phyloP scores from a whole-genome alignment of 2,888 invertebrate genomes.

The Poecilobothrus nobilitatus region DNA sequence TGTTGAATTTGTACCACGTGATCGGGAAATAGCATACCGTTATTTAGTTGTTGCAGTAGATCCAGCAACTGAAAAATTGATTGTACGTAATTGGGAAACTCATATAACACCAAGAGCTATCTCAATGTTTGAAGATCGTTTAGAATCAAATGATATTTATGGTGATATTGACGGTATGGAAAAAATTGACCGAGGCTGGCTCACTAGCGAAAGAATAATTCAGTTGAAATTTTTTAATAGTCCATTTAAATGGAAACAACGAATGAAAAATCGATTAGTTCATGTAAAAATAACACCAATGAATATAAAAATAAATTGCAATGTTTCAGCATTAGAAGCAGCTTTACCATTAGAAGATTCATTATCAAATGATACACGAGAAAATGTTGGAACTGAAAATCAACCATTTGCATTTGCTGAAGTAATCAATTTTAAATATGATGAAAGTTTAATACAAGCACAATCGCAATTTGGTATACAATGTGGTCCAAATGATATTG shows the following conservation, averaged over 20 bases:
- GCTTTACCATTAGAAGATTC: slow-evolving; percentile 51
- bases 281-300: slow-evolving; percentile 69
- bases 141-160: slow-evolving; percentile 50
- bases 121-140: slow-evolving; percentile 37
- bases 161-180: slow-evolving; percentile 54
- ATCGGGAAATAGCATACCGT: slow-evolving; percentile 60
- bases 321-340: slow-evolving; percentile 27
- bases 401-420: slow-evolving; percentile 47
- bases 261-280: slow-evolving; percentile 57
- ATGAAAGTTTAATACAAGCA: slow-evolving; percentile 54
- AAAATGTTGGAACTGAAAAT: slow-evolving; percentile 45
- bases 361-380: slow-evolving; percentile 50
- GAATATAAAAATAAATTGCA: slow-evolving; percentile 50
- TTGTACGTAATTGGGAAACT: slow-evolving; percentile 75
- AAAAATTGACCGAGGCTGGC: slow-evolving; percentile 71
- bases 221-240: slow-evolving; percentile 76
- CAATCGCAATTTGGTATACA: slow-evolving; percentile 79
- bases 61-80: slow-evolving; percentile 47
- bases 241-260: slow-evolving; percentile 67
- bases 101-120: slow-evolving; percentile 60
- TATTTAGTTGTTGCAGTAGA: slow-evolving; percentile 66
- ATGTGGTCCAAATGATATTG: slow-evolving; percentile 62
- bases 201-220: slow-evolving; percentile 71
- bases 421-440: slow-evolving; percentile 60
- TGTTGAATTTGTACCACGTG: slow-evolving; percentile 54